A percentile compares a stretch with the other conserved stretches of the same genome.
These are phyloP conservation scores for Muscicapa striata DNA, from an alignment of 2,797 vertebrate genomes.

Conservation along the genomic window DNA sequence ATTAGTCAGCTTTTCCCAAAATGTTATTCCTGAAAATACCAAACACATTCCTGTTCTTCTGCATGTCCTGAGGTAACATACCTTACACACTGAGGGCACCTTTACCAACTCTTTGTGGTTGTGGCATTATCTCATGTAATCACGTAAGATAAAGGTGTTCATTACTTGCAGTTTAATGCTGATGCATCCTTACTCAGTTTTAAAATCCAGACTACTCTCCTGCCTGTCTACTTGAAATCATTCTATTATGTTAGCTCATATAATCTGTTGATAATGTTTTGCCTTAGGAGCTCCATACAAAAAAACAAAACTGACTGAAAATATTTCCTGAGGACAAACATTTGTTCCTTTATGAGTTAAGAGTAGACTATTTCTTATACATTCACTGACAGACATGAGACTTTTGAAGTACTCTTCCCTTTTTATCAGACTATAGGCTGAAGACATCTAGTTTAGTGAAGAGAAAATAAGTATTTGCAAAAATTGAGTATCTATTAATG, in stretches of 20 bases:
- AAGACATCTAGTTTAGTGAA: neutral
- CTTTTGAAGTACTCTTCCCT: neutral
- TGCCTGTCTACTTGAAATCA: neutral
- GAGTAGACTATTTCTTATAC: neutral
- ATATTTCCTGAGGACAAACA: neutral
- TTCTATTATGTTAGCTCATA: neutral
- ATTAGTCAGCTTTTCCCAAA: neutral
- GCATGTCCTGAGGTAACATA: neutral
- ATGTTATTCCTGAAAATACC: neutral
- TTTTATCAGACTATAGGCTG: neutral
- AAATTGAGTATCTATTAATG: neutral
- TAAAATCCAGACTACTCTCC: neutral
- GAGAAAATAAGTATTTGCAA: neutral
- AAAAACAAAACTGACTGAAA: neutral
- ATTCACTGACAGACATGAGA: neutral
- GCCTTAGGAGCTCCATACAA: neutral
- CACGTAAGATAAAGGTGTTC: neutral
- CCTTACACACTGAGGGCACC: neutral
- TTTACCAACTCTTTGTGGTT: neutral
- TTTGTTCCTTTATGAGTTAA: neutral
- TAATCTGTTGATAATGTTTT: neutral
- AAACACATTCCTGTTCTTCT: neutral
- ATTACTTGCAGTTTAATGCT: neutral
- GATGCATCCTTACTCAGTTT: neutral
- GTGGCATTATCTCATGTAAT: neutral